Evolutionary conservation across 2,113 vertebrate genomes (phyloP), one percentile per base, ranked within the genome.

Genomic region (Rhinolophus ferrumequinum): DNA sequence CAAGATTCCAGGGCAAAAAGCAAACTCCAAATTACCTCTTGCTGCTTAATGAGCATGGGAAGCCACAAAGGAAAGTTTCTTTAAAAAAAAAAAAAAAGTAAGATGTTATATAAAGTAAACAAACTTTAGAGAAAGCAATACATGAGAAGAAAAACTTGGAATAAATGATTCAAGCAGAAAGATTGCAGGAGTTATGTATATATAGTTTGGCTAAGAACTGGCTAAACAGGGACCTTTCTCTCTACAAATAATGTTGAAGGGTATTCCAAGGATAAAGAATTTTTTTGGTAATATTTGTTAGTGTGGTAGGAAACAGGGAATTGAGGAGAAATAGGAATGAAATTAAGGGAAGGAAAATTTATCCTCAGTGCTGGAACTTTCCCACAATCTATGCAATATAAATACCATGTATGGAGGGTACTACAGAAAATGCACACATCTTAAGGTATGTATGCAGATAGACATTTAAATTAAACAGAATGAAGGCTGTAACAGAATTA

Each of bases 401-500:
- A 96, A 94, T 44, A 56, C 28, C 58, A 92, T 14, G 18, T 88
- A 30, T 35, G 22, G 26, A 76, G 28, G 76, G 72, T 76, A 92
- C 86, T 52, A 62, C 56, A 81, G 76, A 86, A 95, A 96, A 95
- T 30, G 58, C 11, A 91, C 9, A 69, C 26, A 94, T 73, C 60
- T 93, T 58, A 77, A 69, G 28, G 28, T 8, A 28, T 73, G 19
- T 75, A 87, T 38, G 24, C 8, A 85, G 86, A 87, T 14, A 84
- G 60, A 93, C 54, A 95, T 90, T 94, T 83, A 96, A 70, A 76
- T 90, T 94, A 89, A 97, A 96, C 8, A 96, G 67, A 93, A 94
- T 93, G 70, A 97, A 96, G 88, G 30, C 83, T 96, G 33, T 75
- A 96, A 93, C 69, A 79, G 93, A 94, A 97, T 89, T 93, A 96